Base-by-base conservation (phyloP, 2,888 invertebrate species). In the Rhyacophila evoluta region DNA sequence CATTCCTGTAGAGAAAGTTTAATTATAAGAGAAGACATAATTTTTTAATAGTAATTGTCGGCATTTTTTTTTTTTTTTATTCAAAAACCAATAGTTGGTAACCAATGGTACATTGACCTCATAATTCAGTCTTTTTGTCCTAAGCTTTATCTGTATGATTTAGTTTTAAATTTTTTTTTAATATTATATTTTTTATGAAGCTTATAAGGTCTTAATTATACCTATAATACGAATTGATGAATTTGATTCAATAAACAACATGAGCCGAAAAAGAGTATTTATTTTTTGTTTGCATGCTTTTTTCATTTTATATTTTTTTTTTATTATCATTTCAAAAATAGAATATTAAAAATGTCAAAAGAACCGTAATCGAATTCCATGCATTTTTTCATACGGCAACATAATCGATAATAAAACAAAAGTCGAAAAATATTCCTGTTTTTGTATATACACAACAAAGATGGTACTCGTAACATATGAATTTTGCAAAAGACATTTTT, bases 261-360 rank as follows among this genome's bases (percentile, higher is more conserved):
- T 78, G 29, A 71, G 78, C 70, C 75, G 69, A 73, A 78, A 72
- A 41, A 36, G 71, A 55, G 78, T 78, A 36, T 75, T 78, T 77
- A 77, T 78, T 78, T 78, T 72, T 78, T 78, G 75, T 78, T 75
- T 78, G 78, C 78, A 78, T 78, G 78, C 41, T 41, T 73, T 25
- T 39, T 71, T 39, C 12, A 39, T 12, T 39, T 39, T 12, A 12
- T 39, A 15, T 39, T 39, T 39, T 6, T 39, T 15, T 12, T 39
- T 39, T 15, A 15, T 39, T 39, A 39, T 39, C 39, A 39, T 39
- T n/a, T n/a, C n/a, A n/a, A n/a, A n/a, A n/a, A n/a, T n/a, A n/a
- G n/a, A n/a, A n/a, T n/a, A n/a, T n/a, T n/a, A n/a, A n/a, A n/a
- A n/a, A n/a, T n/a, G n/a, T n/a, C n/a, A n/a, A n/a, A n/a, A n/a